Evolutionary conservation across 1,140 invertebrate species (phyloP), one percentile per base, ranked within the genome.

Genomic region (Daktulosphaira vitifoliae): DNA sequence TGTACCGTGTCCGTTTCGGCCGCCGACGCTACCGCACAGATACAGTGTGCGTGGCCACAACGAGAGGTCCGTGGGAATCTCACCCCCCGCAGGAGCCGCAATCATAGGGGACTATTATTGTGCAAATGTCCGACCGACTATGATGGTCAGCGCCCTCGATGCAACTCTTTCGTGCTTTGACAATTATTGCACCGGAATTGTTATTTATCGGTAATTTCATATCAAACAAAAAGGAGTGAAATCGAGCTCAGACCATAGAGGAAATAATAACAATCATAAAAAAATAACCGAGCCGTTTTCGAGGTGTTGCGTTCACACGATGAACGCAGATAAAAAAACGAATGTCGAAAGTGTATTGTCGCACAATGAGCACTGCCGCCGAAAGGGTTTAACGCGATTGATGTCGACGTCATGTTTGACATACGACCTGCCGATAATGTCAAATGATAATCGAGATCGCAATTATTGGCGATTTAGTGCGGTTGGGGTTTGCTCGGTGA

Each of bases 81-180:
- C 22, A 44, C 53, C 53, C 53, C 53, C 53, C 53, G 53, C 16
- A 13, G 38, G 15, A 26, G 38, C 23, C 53, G 38, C 1, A 15
- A 38, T 16, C 39, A 56, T 56, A 56, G 38, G 53, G 53, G 53
- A 20, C 53, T 56, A 56, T 56, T 56, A 56, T 56, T 56, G 53
- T 56, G 53, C 39, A 56, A 56, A 56, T 56, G 53, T 56, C 53
- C 53, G 53, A 33, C 29, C 9, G 37, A 20, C 15, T 16, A 56
- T 44, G 53, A 56, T 56, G 53, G 53, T 56, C 53, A 56, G 53
- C 33, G 33, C 11, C 39, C 51, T 54, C 51, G 51, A 29, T 54
- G 20, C 38, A 56, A 56, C 53, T 56, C 53, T 56, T 56, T 44
- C 53, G 53, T 33, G 16, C 42, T 26, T 42, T 56, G 53, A 56